phyloP scores from a whole-genome alignment of 2,113 vertebrate species.

The Mastomys coucha region DNA sequence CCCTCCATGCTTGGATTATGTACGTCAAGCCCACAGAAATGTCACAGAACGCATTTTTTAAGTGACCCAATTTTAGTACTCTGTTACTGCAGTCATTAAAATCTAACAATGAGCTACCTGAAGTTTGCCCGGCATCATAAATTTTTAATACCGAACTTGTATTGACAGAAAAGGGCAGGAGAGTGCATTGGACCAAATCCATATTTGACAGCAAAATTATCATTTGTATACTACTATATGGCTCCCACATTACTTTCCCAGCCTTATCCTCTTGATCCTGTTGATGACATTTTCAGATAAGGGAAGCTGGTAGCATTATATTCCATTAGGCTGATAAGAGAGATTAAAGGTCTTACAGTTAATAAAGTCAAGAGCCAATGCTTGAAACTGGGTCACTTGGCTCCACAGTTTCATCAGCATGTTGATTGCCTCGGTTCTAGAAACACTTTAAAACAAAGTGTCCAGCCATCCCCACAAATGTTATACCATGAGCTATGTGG shows the following conservation, averaged over 20 bases:
- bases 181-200: not conserved
- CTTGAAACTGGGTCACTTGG: not conserved
- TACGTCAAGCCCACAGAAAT: not conserved
- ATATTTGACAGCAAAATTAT: not conserved
- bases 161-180: not conserved
- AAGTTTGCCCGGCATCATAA: constrained; percentile 22
- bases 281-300: constrained; percentile 48
- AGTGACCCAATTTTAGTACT: not conserved
- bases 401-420: not conserved
- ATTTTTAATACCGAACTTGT: not conserved
- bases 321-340: not conserved
- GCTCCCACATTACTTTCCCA: not conserved
- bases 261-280: not conserved
- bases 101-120: not conserved
- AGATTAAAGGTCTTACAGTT: not conserved
- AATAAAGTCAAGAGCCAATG: not conserved
- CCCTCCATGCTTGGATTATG: not conserved
- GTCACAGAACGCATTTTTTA: not conserved
- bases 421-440: not conserved
- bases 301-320: not conserved
- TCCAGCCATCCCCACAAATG: not conserved
- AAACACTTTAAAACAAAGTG: not conserved
- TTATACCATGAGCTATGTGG: accelerated
- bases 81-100: not conserved
- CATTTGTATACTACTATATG: not conserved